These are phyloP conservation scores for Xestia sexstrigata DNA, from an alignment of 2,888 invertebrate genomes.

Conservation along the genomic window DNA sequence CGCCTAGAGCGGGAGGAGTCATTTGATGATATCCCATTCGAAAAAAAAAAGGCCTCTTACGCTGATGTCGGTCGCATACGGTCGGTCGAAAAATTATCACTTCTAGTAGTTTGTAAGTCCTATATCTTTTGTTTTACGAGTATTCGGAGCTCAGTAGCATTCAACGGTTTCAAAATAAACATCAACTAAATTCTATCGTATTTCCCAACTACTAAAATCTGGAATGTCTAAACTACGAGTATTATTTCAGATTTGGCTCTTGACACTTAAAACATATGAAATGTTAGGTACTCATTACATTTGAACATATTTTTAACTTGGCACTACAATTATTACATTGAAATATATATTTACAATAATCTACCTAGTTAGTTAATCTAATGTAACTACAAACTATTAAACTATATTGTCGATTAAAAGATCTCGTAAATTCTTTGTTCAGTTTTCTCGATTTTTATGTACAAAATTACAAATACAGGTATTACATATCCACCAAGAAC, in stretches of 20 bases:
- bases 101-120: neutral
- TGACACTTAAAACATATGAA: constrained; percentile 34
- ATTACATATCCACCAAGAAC: neutral
- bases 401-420: constrained; percentile 11
- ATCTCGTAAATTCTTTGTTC: constrained; percentile 24
- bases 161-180: constrained; percentile 3
- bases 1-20: too few species aligned
- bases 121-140: neutral
- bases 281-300: constrained; percentile 49
- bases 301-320: constrained; percentile 63
- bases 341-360: constrained; percentile 44
- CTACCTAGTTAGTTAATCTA: constrained; percentile 16
- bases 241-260: constrained; percentile 65
- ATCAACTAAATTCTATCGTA: constrained; percentile 2
- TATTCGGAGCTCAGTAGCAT: neutral
- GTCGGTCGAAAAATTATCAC: neutral
- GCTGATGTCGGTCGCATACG: too few species aligned
- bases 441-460: constrained; percentile 14
- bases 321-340: constrained; percentile 59
- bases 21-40: too few species aligned
- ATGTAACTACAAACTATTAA: neutral
- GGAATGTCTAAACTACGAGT: constrained; percentile 62
- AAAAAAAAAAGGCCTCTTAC: too few species aligned
- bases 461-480: constrained; percentile 29
- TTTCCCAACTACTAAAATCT: constrained; percentile 16